Percentiles rank a stretch among this genome's conserved stretches.
phyloP scores from a whole-genome alignment of 1,140 invertebrate species.

The Chironomus striatipennis region DNA sequence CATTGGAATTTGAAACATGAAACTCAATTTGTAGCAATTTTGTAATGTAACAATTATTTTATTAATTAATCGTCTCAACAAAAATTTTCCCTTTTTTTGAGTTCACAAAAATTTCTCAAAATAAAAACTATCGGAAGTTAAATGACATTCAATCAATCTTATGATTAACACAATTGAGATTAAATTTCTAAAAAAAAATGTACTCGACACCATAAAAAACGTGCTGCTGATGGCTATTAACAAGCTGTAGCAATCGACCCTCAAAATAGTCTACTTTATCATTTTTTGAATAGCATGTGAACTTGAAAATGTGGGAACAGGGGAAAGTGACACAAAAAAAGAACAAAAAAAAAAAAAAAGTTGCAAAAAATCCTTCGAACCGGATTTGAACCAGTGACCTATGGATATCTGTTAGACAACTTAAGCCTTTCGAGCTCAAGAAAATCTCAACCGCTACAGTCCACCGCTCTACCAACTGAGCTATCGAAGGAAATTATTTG shows the following conservation, averaged over 20 bases:
- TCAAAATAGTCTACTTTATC: not conserved
- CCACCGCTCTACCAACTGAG: slow-evolving; percentile 84
- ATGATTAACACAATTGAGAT: slow-evolving; percentile 7
- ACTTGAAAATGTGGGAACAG: no score
- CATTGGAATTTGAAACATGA: not conserved
- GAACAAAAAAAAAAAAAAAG: no score
- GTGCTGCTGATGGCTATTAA: not conserved
- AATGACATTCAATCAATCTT: not conserved
- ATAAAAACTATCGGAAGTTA: no score
- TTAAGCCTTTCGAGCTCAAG: no score
- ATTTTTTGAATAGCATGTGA: no score
- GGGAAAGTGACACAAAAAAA: no score
- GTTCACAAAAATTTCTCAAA: not conserved
- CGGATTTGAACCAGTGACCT: no score
- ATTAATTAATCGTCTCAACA: not conserved
- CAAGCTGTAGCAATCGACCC: not conserved
- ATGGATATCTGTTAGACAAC: no score
- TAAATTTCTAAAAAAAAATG: slow-evolving; percentile 2
- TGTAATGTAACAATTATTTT: not conserved
- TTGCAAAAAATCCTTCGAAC: no score
- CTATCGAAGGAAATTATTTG: slow-evolving; percentile 54
- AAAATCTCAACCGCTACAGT: slow-evolving; percentile 50
- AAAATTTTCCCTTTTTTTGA: not conserved
- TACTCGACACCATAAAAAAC: not conserved
- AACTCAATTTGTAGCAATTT: not conserved